Evolutionary conservation across 2,797 vertebrate genomes (phyloP).

Genomic region (Cichlasoma orientale): DNA sequence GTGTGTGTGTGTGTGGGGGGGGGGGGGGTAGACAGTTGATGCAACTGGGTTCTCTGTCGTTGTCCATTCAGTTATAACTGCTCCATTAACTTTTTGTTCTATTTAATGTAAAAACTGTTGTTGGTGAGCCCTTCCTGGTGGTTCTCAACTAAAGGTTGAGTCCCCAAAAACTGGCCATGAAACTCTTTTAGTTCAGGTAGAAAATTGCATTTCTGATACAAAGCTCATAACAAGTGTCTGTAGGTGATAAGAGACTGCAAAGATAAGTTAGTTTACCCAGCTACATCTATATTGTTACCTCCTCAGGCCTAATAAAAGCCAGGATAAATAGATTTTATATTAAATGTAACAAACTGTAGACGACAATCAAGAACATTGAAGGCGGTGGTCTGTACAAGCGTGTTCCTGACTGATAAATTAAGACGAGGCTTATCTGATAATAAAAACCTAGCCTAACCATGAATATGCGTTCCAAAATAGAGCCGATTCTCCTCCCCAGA

Average conservation of each 20-base stretch:
- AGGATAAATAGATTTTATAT: neutral
- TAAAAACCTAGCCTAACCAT: no score
- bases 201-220: no score
- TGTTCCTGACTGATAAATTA: no score
- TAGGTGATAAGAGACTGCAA: neutral
- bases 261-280: neutral
- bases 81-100: neutral
- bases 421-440: no score
- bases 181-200: neutral
- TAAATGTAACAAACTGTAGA: neutral
- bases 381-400: no score
- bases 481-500: no score
- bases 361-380: no score
- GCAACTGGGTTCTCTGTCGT: neutral
- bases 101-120: neutral
- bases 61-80: rapidly evolving
- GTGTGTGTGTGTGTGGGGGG: neutral
- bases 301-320: neutral
- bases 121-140: neutral
- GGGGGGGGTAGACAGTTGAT: neutral
- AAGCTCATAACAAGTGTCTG: neutral
- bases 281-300: no score
- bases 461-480: no score
- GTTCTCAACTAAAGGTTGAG: no score
- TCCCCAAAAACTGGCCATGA: no score